Conservation (phyloP, 2,113 vertebrate genomes). For the Amblyopsis rosae region DNA sequence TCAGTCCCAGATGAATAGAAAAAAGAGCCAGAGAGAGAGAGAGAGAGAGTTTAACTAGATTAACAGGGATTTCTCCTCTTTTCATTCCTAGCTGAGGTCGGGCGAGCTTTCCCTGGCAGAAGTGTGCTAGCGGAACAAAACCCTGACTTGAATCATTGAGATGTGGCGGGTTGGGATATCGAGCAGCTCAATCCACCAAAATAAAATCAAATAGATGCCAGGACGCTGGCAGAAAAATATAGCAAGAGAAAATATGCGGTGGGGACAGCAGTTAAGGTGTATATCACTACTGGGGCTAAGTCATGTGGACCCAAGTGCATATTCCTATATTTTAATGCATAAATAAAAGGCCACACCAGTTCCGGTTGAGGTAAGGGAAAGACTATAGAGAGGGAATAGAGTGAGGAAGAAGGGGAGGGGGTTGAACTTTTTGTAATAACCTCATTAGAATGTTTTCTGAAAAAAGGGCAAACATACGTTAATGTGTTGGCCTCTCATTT, state of each 20-base stretch:
- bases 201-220: not conserved
- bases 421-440: constrained; percentile 50
- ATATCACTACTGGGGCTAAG: constrained; percentile 51
- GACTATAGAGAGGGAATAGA: constrained; percentile 17
- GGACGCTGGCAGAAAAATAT: not conserved
- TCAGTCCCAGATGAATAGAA: not conserved
- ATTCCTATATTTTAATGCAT: constrained; percentile 71
- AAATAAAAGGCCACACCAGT: constrained; percentile 75
- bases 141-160: constrained; percentile 72
- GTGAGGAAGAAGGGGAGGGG: not conserved
- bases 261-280: constrained; percentile 16
- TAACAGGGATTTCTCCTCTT: constrained; percentile 70
- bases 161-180: constrained; percentile 77
- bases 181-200: constrained; percentile 64
- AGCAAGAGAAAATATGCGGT: constrained; percentile 27
- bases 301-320: constrained; percentile 53
- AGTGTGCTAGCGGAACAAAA: constrained; percentile 79
- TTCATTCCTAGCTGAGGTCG: constrained; percentile 43
- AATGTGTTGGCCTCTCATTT: constrained; percentile 72
- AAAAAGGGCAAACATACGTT: constrained; percentile 62
- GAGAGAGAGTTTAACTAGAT: constrained; percentile 71
- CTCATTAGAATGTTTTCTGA: constrained; percentile 62
- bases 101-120: constrained; percentile 71
- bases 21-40: constrained; percentile 26
- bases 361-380: constrained; percentile 47